Evolutionary conservation across 2,797 vertebrate species (phyloP), one percentile per base, ranked within the genome.

Genomic region (Fistularia commersonii): DNA sequence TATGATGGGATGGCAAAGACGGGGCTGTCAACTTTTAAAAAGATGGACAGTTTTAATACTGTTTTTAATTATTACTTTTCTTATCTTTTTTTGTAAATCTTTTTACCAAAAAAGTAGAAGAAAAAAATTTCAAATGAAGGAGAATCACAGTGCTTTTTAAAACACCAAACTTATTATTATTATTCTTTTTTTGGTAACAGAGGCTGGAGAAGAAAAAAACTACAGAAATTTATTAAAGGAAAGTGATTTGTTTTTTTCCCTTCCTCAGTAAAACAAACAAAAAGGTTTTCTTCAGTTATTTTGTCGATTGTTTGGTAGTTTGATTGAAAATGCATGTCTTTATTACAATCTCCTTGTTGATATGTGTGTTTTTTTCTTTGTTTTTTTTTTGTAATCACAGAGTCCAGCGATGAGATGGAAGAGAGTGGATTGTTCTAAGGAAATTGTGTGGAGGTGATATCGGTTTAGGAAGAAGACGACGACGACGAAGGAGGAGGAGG

Each of bases 181-280:
- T 92, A 93, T 91, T 91, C 90, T 80, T 91, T 76, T 96, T 98
- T 94, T 95, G 94, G 94, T 92, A 95, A 96, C 90, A 74, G 90
- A 93, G 91, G 62, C 48, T 42, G 88, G 88, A 90, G 89, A 64
- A 55, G 60, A 69, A 80, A 72, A 62, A 36, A 48, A 60, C 69
- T 57, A 57, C 54, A 45, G 47, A 45, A 49, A 64, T 40, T 51
- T 32, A 42, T 64, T 59, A 89, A 90, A 92, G 90, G 88, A 92
- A 90, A 90, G 91, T 91, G 88, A 89, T 66, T 80, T 88, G 87
- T 80, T 82, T 68, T 80, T 88, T 87, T 81, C 81, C 88, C 83
- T 82, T 78, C 53, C 57, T 72, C 43, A 63, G 57, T 70, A 71
- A 62, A 64, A 48, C n/a, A 14, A 15, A 53, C 1, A 33, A 23